Percentiles rank a stretch among this genome's conserved stretches.
phyloP scores from a whole-genome alignment of 2,888 invertebrate genomes.

The Loripinus fragilis region DNA sequence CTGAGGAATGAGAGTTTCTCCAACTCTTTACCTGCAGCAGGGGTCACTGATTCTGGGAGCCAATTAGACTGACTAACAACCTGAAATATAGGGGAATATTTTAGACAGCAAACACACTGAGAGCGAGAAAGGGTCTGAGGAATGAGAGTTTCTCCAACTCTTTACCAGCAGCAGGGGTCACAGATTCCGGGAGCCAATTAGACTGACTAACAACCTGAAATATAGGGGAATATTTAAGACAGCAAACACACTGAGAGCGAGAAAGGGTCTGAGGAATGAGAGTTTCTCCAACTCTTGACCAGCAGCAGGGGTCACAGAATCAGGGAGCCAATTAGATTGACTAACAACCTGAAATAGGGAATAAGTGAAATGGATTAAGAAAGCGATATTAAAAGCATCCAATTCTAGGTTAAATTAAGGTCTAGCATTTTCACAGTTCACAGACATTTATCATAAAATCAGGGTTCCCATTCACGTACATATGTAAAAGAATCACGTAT shows the following conservation, averaged over 20 bases:
- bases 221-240: too few relatives aligned
- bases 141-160: slow-evolving; percentile 94
- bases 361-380: too few relatives aligned
- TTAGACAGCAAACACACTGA: slow-evolving; percentile 87
- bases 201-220: slow-evolving; percentile 83
- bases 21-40: slow-evolving; percentile 93
- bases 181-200: slow-evolving; percentile 90
- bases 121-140: slow-evolving; percentile 95
- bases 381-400: too few relatives aligned
- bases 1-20: slow-evolving; percentile 93
- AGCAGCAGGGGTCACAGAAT: slow-evolving; percentile 89
- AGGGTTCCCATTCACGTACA: too few relatives aligned
- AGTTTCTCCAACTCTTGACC: slow-evolving; percentile 94
- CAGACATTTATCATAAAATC: too few relatives aligned
- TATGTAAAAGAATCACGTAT: too few relatives aligned
- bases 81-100: slow-evolving; percentile 61
- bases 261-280: slow-evolving; percentile 95
- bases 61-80: slow-evolving; percentile 87
- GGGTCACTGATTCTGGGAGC: slow-evolving; percentile 89
- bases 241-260: slow-evolving; percentile 94
- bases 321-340: slow-evolving; percentile 89
- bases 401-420: too few relatives aligned
- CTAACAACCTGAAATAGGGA: slow-evolving; percentile 78
- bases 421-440: too few relatives aligned
- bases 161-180: slow-evolving; percentile 91